These are phyloP conservation scores for Drosophila putrida DNA, from an alignment of 2,888 invertebrate species.

Conservation along the genomic window DNA sequence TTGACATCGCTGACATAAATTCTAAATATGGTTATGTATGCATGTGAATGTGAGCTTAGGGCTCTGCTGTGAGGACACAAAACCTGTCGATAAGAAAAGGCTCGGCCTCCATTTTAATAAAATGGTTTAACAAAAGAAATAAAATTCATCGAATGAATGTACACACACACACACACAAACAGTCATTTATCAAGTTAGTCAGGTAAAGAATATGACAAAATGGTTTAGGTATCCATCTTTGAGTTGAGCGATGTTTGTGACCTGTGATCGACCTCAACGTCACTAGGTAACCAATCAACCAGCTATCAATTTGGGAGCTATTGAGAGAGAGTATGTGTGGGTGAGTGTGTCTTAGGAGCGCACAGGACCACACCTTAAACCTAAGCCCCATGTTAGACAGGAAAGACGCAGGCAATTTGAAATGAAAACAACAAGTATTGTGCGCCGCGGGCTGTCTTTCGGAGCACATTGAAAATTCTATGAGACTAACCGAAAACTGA, in stretches of 20 bases:
- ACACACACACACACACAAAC: constrained; percentile 19
- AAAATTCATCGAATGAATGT: constrained; percentile 27
- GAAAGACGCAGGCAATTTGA: constrained; percentile 40
- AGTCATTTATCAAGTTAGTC: constrained; percentile 68
- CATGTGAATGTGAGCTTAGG: constrained; percentile 1
- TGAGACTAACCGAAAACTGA: constrained; percentile 9
- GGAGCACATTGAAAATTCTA: constrained; percentile 52
- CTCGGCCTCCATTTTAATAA: constrained; percentile 60
- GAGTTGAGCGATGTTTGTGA: constrained; percentile 48
- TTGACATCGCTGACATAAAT: constrained; percentile 16
- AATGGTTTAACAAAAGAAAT: constrained; percentile 47
- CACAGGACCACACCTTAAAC: constrained; percentile 70
- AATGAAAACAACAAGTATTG: constrained; percentile 51
- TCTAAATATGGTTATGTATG: not conserved
- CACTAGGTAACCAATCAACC: constrained; percentile 36
- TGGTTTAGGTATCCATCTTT: constrained; percentile 23
- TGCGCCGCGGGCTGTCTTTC: constrained; percentile 42
- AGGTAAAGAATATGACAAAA: constrained; percentile 49
- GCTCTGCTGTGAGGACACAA: constrained; percentile 11
- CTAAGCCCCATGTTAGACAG: constrained; percentile 27
- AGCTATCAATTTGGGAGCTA: constrained; percentile 42
- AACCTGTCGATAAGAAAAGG: constrained; percentile 51
- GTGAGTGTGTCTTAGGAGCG: constrained; percentile 39
- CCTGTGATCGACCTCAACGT: constrained; percentile 38
- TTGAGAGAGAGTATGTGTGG: constrained; percentile 11